These are phyloP conservation scores for Pantala flavescens DNA, from an alignment of 1,140 invertebrate species.

Conservation along the genomic window DNA sequence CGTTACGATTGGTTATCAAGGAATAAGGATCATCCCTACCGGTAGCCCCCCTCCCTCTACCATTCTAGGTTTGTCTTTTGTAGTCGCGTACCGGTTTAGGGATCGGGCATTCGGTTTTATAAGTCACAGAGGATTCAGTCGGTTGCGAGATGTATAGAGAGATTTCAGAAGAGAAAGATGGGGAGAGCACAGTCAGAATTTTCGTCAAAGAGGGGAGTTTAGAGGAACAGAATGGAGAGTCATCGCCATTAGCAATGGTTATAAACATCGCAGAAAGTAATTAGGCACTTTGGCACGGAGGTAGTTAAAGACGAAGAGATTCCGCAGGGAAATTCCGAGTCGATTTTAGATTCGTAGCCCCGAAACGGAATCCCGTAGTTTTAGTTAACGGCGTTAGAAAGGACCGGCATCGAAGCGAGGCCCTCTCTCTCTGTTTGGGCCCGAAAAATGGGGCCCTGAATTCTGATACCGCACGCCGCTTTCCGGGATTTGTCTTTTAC, in stretches of 20 bases:
- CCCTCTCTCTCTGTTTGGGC: neutral
- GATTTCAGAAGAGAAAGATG: neutral
- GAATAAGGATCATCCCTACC: neutral
- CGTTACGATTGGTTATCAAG: neutral
- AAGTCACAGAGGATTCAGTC: neutral
- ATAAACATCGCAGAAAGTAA: no score
- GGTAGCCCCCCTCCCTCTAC: neutral
- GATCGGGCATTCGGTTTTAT: neutral
- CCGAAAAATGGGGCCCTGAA: neutral
- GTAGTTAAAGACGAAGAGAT: no score
- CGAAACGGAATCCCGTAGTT: no score
- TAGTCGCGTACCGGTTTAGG: neutral
- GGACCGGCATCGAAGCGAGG: no score
- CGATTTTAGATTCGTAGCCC: no score
- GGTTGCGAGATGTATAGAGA: neutral
- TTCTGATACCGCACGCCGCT: neutral
- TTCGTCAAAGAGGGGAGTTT: no score
- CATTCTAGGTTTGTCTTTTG: neutral
- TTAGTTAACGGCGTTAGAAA: no score
- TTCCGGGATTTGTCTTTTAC: slow-evolving; percentile 1
- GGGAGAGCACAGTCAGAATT: no score
- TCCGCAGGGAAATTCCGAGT: no score
- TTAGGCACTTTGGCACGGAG: no score
- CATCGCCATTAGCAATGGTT: no score
- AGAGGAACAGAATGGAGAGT: no score